Conservation (phyloP, 2,888 invertebrate species). For the Geophilus truncorum region DNA sequence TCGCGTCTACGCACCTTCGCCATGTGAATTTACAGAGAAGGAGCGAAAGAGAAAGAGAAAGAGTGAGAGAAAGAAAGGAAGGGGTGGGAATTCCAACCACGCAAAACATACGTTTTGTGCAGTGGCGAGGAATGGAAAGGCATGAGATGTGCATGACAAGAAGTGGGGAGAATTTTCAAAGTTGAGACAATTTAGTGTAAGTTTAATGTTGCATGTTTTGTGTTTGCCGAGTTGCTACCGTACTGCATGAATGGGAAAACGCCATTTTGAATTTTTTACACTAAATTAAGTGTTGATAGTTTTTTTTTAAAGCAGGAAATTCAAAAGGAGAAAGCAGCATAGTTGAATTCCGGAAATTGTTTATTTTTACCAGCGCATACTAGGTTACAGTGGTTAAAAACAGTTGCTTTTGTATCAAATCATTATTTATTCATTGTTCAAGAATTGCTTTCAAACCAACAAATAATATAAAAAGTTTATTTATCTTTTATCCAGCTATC, state of each 20-base stretch:
- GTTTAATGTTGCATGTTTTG: slow-evolving; percentile 4
- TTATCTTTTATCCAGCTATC: too few species aligned
- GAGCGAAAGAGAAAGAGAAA: not conserved
- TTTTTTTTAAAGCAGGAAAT: too few species aligned
- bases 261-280: not conserved
- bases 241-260: not conserved
- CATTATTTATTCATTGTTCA: too few species aligned
- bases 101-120: slow-evolving; percentile 16
- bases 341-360: too few species aligned
- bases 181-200: not conserved
- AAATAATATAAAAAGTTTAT: too few species aligned
- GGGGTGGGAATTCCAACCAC: slow-evolving; percentile 16
- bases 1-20: not conserved
- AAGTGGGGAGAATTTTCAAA: not conserved
- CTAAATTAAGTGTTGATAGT: not conserved
- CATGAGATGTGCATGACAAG: slow-evolving; percentile 1
- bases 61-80: not conserved
- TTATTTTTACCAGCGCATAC: too few species aligned
- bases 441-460: too few species aligned
- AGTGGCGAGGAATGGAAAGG: not conserved
- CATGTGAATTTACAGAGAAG: not conserved
- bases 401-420: too few species aligned
- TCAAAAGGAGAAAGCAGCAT: too few species aligned
- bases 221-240: not conserved
- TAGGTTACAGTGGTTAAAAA: too few species aligned